Percentiles rank a stretch among this genome's conserved stretches.
These are phyloP conservation scores for Entomobrya multifasciata DNA, from an alignment of 2,888 invertebrate species.

Conservation along the genomic window DNA sequence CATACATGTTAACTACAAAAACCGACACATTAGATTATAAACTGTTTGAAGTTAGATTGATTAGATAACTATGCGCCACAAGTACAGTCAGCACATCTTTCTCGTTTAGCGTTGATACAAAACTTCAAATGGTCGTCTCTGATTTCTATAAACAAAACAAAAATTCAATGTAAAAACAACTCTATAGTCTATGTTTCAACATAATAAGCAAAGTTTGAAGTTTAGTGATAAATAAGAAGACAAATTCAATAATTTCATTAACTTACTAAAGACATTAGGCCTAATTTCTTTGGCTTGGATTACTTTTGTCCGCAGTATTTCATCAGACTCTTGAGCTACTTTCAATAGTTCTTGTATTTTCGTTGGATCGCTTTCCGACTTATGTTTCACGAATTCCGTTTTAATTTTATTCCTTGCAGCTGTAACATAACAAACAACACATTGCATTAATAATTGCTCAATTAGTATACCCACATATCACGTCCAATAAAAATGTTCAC, in stretches of 20 bases:
- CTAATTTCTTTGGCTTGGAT: conserved; percentile 74
- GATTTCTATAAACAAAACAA: conserved; percentile 71
- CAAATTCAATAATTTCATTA: no score
- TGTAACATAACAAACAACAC: conserved; percentile 18
- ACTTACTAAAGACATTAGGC: conserved; percentile 75
- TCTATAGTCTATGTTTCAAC: no score
- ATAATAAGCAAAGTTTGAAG: no score
- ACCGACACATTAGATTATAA: no score
- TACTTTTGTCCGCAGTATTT: conserved; percentile 76
- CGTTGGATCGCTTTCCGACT: conserved; percentile 84
- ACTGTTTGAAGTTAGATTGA: no score
- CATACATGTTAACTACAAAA: no score
- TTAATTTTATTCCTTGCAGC: conserved; percentile 87
- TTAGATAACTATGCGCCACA: conserved; percentile 72
- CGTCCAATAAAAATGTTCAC: no score
- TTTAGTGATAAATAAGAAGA: no score
- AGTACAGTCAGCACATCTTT: conserved; percentile 77
- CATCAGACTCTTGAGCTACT: conserved; percentile 76
- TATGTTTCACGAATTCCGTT: conserved; percentile 87
- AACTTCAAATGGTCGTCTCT: conserved; percentile 74
- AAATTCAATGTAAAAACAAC: no score
- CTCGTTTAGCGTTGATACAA: conserved; percentile 73
- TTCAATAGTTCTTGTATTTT: conserved; percentile 83
- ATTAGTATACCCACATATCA: no score
- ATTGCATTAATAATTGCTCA: neutral